Base-by-base conservation (phyloP, 1,140 invertebrate genomes). In the Hormaphis cornu region DNA sequence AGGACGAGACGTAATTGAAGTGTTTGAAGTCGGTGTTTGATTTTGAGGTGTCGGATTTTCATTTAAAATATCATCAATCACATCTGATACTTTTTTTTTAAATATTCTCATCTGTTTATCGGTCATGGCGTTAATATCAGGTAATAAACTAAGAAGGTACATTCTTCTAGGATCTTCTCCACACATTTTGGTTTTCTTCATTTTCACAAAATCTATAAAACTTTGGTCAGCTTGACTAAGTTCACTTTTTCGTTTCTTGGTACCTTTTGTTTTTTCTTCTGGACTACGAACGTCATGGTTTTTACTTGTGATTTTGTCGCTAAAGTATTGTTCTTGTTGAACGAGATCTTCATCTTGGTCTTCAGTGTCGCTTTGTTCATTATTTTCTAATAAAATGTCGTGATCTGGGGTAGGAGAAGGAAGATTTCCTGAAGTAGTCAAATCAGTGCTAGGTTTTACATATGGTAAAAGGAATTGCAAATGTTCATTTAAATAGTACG, bases 401-500 rank as follows among this genome's bases (percentile, higher is more conserved):
- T 63, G 9, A 20, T 56, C 18, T 56, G 53, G 18, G 18, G 53
- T 56, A 3, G 53, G 30, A 56, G 30, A 35, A 56, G 28, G 52
- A 54, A 54, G 26, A 33, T 54, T 54, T 54, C 52, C 28, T n/a
- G 28, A 20, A 54, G 26, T 54, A 20, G 28, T 54, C 3, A 33
- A 18, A 33, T 54, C 28, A 54, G 52, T 54, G 52, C 16, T 33
- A 18, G 20, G 40, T 61, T 61, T 61, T 37, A 44, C 40, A 44
- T 42, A 61, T 42, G 58, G 35, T 16, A 61, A 42, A 44, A 61
- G 58, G 12, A 42, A 61, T 61, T 42, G 18, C 9, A 61, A 26
- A 61, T 42, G 8, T 44, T 61, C 20, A 44, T 61, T 61, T 24
- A 61, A 61, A 61, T 61, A 61, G 12, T 61, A 61, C 24, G 33